These are phyloP conservation scores for Oligia latruncula DNA, from an alignment of 2,888 invertebrate species.

Conservation along the genomic window DNA sequence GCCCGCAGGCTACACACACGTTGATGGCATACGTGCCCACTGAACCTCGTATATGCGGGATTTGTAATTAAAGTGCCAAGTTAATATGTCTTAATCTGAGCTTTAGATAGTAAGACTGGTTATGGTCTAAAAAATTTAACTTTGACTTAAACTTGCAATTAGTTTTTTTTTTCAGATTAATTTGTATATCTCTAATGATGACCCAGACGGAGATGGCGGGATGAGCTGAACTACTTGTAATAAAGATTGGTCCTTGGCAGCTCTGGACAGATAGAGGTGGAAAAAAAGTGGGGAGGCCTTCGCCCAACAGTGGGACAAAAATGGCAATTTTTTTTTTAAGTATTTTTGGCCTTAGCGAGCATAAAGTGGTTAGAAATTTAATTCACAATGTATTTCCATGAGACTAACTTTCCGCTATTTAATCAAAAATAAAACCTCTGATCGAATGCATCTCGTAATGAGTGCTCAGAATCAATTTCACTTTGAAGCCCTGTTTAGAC, in stretches of 20 bases:
- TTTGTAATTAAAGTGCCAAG: neutral
- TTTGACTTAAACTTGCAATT: conserved; percentile 3
- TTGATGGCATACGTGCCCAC: conserved; percentile 2
- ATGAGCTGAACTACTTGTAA: neutral
- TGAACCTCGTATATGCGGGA: neutral
- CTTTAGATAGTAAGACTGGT: neutral
- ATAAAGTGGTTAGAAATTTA: neutral
- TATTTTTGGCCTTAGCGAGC: neutral
- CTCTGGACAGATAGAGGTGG: neutral
- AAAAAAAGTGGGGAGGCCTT: neutral
- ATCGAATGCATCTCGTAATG: neutral
- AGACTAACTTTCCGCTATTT: neutral
- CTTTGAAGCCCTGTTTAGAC: conserved; percentile 17
- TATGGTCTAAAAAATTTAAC: neutral
- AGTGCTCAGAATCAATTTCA: conserved; percentile 2
- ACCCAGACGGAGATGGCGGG: neutral
- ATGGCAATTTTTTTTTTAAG: no score
- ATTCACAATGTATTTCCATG: neutral
- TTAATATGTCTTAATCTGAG: no score
- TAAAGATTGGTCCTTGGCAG: neutral
- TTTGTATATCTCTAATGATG: neutral
- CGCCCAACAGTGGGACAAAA: neutral
- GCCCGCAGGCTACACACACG: conserved; percentile 6
- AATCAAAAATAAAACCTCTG: neutral
- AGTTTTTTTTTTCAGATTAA: neutral